Conservation (phyloP, 2,113 vertebrate species). For the Grammomys dolichurus region DNA sequence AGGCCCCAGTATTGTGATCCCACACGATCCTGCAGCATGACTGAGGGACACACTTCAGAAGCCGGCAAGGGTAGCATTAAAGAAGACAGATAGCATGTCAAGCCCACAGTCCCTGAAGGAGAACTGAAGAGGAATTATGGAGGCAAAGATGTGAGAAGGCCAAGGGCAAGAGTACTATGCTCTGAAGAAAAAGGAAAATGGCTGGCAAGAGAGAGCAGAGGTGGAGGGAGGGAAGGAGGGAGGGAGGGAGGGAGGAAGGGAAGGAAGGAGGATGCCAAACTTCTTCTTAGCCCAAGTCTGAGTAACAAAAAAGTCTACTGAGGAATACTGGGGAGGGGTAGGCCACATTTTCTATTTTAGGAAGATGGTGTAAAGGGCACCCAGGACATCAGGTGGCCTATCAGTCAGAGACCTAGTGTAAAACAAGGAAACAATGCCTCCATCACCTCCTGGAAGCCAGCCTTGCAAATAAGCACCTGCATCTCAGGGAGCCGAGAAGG, state of each 20-base stretch:
- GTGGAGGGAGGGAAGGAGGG: too few relatives aligned
- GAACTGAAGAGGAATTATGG: not conserved
- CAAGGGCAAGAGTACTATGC: rapidly evolving
- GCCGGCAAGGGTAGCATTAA: not conserved
- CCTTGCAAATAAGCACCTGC: not conserved
- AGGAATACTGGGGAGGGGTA: not conserved
- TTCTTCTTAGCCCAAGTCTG: not conserved
- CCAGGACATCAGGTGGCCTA: not conserved
- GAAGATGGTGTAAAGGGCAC: not conserved
- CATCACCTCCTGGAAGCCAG: not conserved
- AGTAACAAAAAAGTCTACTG: not conserved
- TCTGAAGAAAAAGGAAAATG: not conserved
- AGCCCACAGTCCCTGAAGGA: not conserved
- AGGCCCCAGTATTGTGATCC: conserved; percentile 59
- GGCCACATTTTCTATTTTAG: not conserved
- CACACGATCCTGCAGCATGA: conserved; percentile 72
- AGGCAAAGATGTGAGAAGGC: not conserved
- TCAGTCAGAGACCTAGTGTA: not conserved
- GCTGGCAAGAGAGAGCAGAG: too few relatives aligned
- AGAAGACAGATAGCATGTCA: not conserved
- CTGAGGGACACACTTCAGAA: not conserved
- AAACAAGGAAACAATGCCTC: not conserved
- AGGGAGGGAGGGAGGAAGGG: too few relatives aligned
- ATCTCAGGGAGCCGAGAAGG: not conserved
- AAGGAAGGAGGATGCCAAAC: rapidly evolving